Percentiles rank a stretch among this genome's conserved stretches.
These are phyloP conservation scores for Agrochola litura DNA, from an alignment of 2,888 invertebrate species.

Conservation along the genomic window DNA sequence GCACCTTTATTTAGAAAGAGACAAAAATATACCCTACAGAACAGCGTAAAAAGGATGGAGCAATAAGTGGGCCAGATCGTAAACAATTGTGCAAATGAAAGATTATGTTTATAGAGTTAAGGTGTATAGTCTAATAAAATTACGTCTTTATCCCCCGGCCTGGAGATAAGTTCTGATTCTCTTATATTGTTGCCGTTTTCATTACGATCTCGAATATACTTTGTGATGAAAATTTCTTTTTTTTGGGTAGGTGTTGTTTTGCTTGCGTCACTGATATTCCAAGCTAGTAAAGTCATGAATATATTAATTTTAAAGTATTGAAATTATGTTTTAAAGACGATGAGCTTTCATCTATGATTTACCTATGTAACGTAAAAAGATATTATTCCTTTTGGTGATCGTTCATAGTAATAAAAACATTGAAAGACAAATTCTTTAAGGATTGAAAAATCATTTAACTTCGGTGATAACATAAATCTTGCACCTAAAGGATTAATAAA, in stretches of 20 bases:
- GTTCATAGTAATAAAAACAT: background rate
- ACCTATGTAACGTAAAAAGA: background rate
- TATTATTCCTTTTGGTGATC: background rate
- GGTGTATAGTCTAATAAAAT: slow-evolving; percentile 87
- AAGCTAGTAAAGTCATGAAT: background rate
- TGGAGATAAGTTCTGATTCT: slow-evolving; percentile 81
- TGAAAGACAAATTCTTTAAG: background rate
- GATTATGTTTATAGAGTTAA: slow-evolving; percentile 90
- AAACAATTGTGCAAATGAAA: slow-evolving; percentile 88
- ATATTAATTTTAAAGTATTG: background rate
- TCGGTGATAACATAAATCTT: slow-evolving; percentile 10
- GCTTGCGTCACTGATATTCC: background rate
- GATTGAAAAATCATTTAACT: slow-evolving; percentile 1
- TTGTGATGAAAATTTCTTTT: slow-evolving; percentile 44
- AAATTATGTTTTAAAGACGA: background rate
- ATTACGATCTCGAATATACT: slow-evolving; percentile 62
- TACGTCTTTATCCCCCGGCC: slow-evolving; percentile 80
- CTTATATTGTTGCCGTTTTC: slow-evolving; percentile 66
- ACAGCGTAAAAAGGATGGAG: slow-evolving; percentile 65
- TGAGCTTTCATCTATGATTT: background rate
- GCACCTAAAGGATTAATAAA: slow-evolving; percentile 23
- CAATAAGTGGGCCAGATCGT: slow-evolving; percentile 76
- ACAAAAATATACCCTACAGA: slow-evolving; percentile 56
- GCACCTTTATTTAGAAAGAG: slow-evolving; percentile 78
- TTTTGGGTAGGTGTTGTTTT: slow-evolving; percentile 25